Conservation (phyloP, 2,888 invertebrate genomes). For the Drosophila hamatofila region DNA sequence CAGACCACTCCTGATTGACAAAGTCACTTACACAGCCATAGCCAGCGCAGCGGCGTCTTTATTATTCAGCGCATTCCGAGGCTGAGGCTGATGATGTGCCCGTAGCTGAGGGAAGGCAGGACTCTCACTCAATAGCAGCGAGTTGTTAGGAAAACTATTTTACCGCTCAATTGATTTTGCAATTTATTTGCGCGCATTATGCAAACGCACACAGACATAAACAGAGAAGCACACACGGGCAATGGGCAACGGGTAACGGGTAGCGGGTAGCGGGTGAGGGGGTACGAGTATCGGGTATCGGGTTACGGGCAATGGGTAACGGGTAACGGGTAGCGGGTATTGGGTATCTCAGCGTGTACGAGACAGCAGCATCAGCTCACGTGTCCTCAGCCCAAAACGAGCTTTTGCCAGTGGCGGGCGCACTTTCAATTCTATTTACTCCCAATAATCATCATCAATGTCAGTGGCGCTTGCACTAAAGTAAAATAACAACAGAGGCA, state of each 20-base stretch:
- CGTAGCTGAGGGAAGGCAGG: background rate
- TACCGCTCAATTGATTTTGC: slow-evolving; percentile 83
- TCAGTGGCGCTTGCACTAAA: slow-evolving; percentile 77
- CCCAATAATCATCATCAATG: slow-evolving; percentile 84
- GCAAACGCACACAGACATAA: slow-evolving; percentile 27
- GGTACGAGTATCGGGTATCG: background rate
- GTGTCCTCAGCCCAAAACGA: slow-evolving; percentile 34
- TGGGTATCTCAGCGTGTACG: background rate
- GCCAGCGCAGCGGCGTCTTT: background rate
- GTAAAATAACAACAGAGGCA: slow-evolving; percentile 58
- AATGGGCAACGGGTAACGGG: background rate
- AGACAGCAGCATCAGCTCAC: slow-evolving; percentile 30
- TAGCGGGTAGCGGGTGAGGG: background rate
- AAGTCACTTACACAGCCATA: background rate
- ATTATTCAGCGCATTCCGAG: background rate
- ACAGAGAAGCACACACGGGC: slow-evolving; percentile 2
- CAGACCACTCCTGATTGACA: background rate
- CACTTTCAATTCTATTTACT: slow-evolving; percentile 83
- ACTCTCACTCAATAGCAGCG: slow-evolving; percentile 30
- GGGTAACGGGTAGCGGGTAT: background rate
- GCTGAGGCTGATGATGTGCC: background rate
- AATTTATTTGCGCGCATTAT: slow-evolving; percentile 82
- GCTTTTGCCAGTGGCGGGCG: slow-evolving; percentile 34
- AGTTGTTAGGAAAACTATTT: slow-evolving; percentile 75
- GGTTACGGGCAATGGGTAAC: background rate